Percentiles rank a stretch among this genome's conserved stretches.
These are phyloP conservation scores for Microctenopoma lineatum DNA, from an alignment of 2,797 vertebrate genomes.

Conservation along the genomic window DNA sequence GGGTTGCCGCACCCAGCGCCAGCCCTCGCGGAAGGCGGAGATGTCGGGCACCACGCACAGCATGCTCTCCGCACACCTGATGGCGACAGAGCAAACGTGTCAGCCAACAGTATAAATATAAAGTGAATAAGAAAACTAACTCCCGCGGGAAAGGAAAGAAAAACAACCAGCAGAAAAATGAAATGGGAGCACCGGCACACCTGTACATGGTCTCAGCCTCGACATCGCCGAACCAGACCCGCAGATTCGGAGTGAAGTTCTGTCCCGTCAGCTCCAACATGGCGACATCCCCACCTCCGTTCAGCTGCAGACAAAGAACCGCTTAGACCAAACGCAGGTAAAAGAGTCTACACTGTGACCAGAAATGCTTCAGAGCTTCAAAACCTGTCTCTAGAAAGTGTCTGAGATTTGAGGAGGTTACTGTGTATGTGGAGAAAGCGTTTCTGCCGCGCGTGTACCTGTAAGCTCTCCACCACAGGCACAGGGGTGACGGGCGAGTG, in stretches of 20 bases:
- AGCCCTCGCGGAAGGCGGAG: constrained; percentile 98
- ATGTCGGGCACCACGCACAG: constrained; percentile 99
- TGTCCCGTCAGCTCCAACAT: constrained; percentile 99
- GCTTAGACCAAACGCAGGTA: no score
- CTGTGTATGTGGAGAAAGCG: not conserved
- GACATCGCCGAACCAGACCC: constrained; percentile 99
- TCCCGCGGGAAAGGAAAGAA: not conserved
- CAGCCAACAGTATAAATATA: no score
- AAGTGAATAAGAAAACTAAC: no score
- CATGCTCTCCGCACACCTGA: constrained; percentile 98
- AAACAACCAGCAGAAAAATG: not conserved
- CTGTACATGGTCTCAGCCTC: constrained; percentile 99
- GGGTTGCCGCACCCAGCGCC: constrained; percentile 98
- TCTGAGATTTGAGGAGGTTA: no score
- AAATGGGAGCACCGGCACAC: constrained; percentile 64
- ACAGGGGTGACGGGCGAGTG: constrained; percentile 97
- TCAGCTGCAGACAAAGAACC: constrained; percentile 82
- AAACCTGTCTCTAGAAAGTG: no score
- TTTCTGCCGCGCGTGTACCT: constrained; percentile 77
- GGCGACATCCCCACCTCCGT: constrained; percentile 97
- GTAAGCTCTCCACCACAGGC: constrained; percentile 99
- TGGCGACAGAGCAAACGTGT: not conserved
- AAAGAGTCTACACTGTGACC: no score
- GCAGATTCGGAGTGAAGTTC: constrained; percentile 98
- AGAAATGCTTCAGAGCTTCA: not conserved